Conservation (phyloP, 1,140 invertebrate species). For the Harpegnathos saltator region DNA sequence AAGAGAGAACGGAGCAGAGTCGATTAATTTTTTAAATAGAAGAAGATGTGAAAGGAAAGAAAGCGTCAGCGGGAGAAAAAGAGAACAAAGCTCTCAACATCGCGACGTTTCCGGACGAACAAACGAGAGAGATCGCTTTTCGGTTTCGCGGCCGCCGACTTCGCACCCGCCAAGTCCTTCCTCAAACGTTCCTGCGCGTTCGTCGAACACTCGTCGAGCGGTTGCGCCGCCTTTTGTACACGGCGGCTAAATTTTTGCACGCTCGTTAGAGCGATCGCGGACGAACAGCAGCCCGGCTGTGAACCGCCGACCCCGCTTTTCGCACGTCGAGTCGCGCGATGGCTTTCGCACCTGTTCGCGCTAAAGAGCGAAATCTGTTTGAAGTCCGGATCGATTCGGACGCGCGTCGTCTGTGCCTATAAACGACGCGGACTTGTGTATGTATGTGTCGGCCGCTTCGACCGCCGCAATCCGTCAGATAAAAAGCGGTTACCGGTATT, state of each 20-base stretch:
- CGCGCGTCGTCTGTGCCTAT: conserved; percentile 2
- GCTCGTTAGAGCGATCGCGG: conserved; percentile 29
- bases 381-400: conserved; percentile 15
- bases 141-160: conserved; percentile 4
- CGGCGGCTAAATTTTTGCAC: conserved; percentile 10
- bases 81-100: too few relatives aligned
- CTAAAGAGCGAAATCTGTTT: conserved; percentile 54
- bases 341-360: conserved; percentile 23
- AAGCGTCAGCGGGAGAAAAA: too few relatives aligned
- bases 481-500: conserved; percentile 49
- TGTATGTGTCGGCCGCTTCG: neutral
- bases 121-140: too few relatives aligned
- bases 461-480: neutral
- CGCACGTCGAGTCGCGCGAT: conserved; percentile 29
- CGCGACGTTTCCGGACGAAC: too few relatives aligned
- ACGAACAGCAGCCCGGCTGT: neutral
- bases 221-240: conserved; percentile 16
- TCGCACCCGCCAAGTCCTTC: neutral
- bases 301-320: neutral
- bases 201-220: conserved; percentile 30
- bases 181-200: neutral
- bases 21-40: too few relatives aligned
- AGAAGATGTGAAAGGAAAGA: too few relatives aligned
- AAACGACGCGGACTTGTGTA: conserved; percentile 3
- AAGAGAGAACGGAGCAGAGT: too few relatives aligned